A percentile compares a stretch with the other conserved stretches of the same genome.
phyloP scores from a whole-genome alignment of 2,797 vertebrate species.

The Labroides dimidiatus region DNA sequence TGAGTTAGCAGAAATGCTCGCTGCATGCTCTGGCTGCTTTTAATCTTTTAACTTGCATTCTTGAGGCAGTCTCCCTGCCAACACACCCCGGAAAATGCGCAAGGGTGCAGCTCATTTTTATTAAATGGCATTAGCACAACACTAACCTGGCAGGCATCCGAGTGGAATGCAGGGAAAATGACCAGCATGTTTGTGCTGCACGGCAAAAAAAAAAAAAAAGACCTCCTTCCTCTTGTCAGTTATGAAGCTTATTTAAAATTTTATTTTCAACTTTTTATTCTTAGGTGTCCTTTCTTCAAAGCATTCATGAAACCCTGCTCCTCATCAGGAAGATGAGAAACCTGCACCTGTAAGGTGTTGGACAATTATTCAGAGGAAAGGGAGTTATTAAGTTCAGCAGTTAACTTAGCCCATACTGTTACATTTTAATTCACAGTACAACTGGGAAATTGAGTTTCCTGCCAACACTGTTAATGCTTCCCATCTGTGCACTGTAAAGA shows the following conservation, averaged over 20 bases:
- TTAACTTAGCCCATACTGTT: constrained; percentile 62
- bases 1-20: constrained; percentile 23
- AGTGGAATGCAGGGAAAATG: constrained; percentile 39
- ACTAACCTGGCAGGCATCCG: constrained; percentile 49
- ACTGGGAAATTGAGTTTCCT: constrained; percentile 64
- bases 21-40: constrained; percentile 37
- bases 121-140: constrained; percentile 51
- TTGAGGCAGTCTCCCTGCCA: constrained; percentile 62
- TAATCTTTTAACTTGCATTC: constrained; percentile 64
- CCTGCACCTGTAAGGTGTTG: constrained; percentile 58
- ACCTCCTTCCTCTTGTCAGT: constrained; percentile 33
- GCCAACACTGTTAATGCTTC: constrained; percentile 72
- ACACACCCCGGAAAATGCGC: constrained; percentile 40
- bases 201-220: background rate
- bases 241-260: background rate
- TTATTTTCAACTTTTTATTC: background rate
- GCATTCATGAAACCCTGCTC: background rate
- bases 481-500: constrained; percentile 70
- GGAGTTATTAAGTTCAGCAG: constrained; percentile 56
- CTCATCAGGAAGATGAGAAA: background rate
- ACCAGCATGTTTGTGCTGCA: constrained; percentile 20
- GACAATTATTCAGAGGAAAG: constrained; percentile 28
- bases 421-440: constrained; percentile 63
- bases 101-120: constrained; percentile 40
- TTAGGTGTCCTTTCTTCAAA: background rate